phyloP scores from a whole-genome alignment of 2,797 vertebrate genomes.

The Pangasius krempfi region DNA sequence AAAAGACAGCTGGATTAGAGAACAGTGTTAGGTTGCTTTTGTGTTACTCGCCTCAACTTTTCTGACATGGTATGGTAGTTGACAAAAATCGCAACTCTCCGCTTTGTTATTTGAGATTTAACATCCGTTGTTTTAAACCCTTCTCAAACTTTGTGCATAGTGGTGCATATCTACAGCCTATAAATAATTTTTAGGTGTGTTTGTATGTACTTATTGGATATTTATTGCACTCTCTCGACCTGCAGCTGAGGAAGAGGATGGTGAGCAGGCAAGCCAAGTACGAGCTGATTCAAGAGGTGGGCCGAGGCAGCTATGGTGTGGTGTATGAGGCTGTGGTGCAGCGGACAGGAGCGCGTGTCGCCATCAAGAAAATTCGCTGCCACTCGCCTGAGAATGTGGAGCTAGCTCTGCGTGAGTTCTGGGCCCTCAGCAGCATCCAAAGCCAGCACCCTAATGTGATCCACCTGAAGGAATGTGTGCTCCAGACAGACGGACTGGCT shows the following conservation, averaged over 20 bases:
- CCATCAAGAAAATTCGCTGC: slow-evolving; percentile 97
- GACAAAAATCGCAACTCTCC: neutral
- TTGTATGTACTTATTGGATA: neutral
- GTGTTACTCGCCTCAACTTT: neutral
- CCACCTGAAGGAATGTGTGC: slow-evolving; percentile 95
- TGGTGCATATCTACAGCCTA: neutral
- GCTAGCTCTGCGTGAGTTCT: slow-evolving; percentile 94
- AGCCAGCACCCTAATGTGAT: slow-evolving; percentile 98
- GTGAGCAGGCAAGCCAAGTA: slow-evolving; percentile 99
- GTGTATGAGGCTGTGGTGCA: slow-evolving; percentile 94
- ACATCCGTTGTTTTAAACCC: neutral
- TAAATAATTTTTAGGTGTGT: neutral
- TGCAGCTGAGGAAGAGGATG: slow-evolving; percentile 85
- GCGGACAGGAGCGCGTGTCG: slow-evolving; percentile 87
- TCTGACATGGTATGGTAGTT: neutral
- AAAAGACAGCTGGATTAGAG: slow-evolving; percentile 9
- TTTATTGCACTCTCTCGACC: neutral
- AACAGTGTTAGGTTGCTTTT: neutral
- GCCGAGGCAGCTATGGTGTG: slow-evolving; percentile 96
- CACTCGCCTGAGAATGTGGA: slow-evolving; percentile 97
- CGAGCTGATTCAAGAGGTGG: slow-evolving; percentile 98
- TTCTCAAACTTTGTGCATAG: neutral
- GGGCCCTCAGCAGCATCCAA: slow-evolving; percentile 98
- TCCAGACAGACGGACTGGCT: slow-evolving; percentile 92
- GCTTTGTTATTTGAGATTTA: neutral